Evolutionary conservation across 2,113 vertebrate species (phyloP).

Genomic region (Syngnathus floridae): DNA sequence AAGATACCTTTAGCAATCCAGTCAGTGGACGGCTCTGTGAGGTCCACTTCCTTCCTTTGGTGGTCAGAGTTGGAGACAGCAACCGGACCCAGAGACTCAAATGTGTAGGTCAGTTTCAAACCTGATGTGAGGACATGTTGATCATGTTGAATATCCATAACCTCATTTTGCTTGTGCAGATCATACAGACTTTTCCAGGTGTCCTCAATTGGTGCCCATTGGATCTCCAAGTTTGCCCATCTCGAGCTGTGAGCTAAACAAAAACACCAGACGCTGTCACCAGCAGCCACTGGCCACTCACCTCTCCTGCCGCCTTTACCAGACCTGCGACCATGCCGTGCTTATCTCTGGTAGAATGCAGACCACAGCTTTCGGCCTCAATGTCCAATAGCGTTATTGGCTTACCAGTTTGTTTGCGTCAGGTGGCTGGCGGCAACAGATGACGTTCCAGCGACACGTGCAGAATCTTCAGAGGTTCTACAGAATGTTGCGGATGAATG

Average conservation of each 20-base stretch:
- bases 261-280: slow-evolving; percentile 77
- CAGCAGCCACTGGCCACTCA: slow-evolving; percentile 70
- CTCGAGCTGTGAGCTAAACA: slow-evolving; percentile 76
- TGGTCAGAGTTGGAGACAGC: slow-evolving; percentile 63
- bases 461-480: slow-evolving; percentile 70
- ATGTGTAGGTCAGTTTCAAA: slow-evolving; percentile 65
- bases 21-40: slow-evolving; percentile 63
- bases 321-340: slow-evolving; percentile 78
- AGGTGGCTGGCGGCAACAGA: slow-evolving; percentile 77
- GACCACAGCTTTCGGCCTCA: not conserved
- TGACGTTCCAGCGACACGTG: slow-evolving; percentile 69
- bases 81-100: slow-evolving; percentile 70
- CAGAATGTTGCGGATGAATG: slow-evolving; percentile 71
- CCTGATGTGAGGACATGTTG: not conserved
- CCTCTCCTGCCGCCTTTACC: slow-evolving; percentile 75
- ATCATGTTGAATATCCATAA: not conserved
- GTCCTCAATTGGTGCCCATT: slow-evolving; percentile 63
- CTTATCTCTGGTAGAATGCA: slow-evolving; percentile 67
- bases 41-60: slow-evolving; percentile 73
- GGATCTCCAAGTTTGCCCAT: slow-evolving; percentile 53
- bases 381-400: not conserved
- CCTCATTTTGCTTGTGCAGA: slow-evolving; percentile 44
- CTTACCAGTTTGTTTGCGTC: not conserved
- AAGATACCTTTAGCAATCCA: slow-evolving; percentile 7
- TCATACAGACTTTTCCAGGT: slow-evolving; percentile 66